A percentile compares a stretch with the other conserved stretches of the same genome.
Evolutionary conservation across 1,140 invertebrate genomes (phyloP).

Genomic region (Micrasema minimum): DNA sequence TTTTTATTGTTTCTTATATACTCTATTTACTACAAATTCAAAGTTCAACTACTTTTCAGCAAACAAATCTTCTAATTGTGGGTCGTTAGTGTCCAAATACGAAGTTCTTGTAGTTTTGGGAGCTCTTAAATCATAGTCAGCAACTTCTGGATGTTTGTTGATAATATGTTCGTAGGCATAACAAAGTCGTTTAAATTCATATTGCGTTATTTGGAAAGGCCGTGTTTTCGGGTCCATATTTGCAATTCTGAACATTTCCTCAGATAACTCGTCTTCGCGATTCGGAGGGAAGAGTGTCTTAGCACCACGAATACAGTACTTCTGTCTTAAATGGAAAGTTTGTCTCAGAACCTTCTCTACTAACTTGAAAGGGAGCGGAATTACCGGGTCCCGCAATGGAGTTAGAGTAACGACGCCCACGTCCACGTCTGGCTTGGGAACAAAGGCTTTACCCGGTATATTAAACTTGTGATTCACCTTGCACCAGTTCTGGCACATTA

Average conservation of each 20-base stretch:
- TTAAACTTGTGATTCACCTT: conserved; percentile 84
- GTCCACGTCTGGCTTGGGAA: conserved; percentile 95
- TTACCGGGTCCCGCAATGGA: conserved; percentile 81
- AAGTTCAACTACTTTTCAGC: neutral
- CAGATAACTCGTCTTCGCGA: conserved; percentile 72
- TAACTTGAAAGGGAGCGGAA: conserved; percentile 83
- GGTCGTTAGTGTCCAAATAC: neutral
- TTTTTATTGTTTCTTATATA: no score
- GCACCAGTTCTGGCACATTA: conserved; percentile 96
- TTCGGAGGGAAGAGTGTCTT: conserved; percentile 83
- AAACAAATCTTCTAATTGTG: neutral
- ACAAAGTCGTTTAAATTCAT: conserved; percentile 82
- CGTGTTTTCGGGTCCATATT: conserved; percentile 77
- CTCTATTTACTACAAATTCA: no score
- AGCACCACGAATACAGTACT: conserved; percentile 78
- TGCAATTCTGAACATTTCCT: conserved; percentile 77
- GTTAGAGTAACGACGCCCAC: conserved; percentile 92
- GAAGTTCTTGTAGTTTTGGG: conserved; percentile 59
- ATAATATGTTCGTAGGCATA: conserved; percentile 81
- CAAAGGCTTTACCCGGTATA: conserved; percentile 90
- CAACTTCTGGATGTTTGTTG: conserved; percentile 75
- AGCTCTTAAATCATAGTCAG: conserved; percentile 76
- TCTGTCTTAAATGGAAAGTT: conserved; percentile 89
- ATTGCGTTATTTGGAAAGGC: conserved; percentile 78
- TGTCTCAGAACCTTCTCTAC: conserved; percentile 91